These are phyloP conservation scores for Pluvianellus socialis DNA, from an alignment of 2,113 vertebrate genomes.

Conservation along the genomic window DNA sequence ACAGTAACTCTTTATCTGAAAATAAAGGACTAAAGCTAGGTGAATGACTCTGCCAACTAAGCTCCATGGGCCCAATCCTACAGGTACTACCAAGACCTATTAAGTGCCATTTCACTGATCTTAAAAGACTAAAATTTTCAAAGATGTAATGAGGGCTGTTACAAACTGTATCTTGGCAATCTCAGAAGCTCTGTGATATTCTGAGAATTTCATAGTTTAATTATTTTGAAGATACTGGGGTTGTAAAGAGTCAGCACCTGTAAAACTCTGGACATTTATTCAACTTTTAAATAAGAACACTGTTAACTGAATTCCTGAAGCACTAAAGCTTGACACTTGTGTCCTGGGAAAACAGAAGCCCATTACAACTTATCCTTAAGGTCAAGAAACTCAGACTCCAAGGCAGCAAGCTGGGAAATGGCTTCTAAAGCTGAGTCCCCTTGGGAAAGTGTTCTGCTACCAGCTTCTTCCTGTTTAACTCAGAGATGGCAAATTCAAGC, in stretches of 20 bases:
- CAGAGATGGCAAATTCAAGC: background rate
- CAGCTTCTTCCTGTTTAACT: background rate
- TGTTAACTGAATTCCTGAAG: background rate
- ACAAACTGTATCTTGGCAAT: background rate
- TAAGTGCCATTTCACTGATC: background rate
- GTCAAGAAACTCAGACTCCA: background rate
- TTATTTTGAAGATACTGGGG: background rate
- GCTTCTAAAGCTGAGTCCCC: background rate
- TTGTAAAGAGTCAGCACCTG: background rate
- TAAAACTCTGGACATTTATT: background rate
- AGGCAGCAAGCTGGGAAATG: background rate
- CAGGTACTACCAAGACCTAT: accelerated
- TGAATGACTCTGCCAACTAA: background rate
- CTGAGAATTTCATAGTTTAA: background rate
- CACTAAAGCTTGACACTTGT: background rate
- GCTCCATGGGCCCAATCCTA: background rate
- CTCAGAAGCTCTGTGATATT: background rate
- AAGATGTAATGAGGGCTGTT: background rate
- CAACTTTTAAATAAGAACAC: background rate
- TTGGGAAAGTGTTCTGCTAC: background rate
- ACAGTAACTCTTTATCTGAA: background rate
- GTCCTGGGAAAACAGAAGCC: background rate
- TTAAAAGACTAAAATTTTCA: background rate
- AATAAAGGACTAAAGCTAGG: background rate
- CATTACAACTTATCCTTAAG: background rate